phyloP scores from a whole-genome alignment of 1,140 invertebrate species.

The Bombus affinis region DNA sequence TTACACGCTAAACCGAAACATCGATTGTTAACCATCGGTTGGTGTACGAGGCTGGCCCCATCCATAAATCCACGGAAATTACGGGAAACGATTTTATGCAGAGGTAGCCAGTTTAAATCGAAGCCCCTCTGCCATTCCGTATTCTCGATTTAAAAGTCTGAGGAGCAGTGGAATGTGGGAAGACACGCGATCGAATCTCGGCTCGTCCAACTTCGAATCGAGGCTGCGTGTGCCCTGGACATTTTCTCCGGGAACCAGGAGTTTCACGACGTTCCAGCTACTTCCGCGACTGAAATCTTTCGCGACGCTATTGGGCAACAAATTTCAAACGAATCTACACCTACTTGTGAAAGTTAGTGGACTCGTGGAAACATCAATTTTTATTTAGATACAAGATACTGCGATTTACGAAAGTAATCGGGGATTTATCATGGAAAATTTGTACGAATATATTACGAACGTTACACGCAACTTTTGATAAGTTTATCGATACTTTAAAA shows the following conservation, averaged over 20 bases:
- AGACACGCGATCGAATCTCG: conserved; percentile 38
- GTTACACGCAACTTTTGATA: too few relatives aligned
- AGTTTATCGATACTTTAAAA: too few relatives aligned
- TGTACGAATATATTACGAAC: too few relatives aligned
- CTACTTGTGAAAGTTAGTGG: background rate
- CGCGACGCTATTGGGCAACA: background rate
- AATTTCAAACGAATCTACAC: background rate
- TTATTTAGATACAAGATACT: background rate
- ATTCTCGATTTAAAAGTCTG: conserved; percentile 44
- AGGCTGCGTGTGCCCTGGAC: background rate
- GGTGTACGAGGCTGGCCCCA: background rate
- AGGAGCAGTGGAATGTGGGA: conserved; percentile 21
- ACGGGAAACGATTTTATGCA: conserved; percentile 44
- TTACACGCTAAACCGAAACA: background rate
- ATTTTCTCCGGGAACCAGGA: background rate
- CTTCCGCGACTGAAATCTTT: background rate
- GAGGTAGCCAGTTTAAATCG: conserved; percentile 35
- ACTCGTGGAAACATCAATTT: background rate
- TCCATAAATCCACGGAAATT: conserved; percentile 27
- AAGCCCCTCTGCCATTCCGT: conserved; percentile 36
- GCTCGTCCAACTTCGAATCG: background rate
- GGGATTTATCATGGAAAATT: too few relatives aligned
- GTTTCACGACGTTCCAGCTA: background rate
- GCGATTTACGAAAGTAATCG: too few relatives aligned
- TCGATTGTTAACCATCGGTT: background rate